Percentiles rank a stretch among this genome's conserved stretches.
Conservation (phyloP, 2,113 vertebrate genomes). For the Gambusia holbrooki region DNA sequence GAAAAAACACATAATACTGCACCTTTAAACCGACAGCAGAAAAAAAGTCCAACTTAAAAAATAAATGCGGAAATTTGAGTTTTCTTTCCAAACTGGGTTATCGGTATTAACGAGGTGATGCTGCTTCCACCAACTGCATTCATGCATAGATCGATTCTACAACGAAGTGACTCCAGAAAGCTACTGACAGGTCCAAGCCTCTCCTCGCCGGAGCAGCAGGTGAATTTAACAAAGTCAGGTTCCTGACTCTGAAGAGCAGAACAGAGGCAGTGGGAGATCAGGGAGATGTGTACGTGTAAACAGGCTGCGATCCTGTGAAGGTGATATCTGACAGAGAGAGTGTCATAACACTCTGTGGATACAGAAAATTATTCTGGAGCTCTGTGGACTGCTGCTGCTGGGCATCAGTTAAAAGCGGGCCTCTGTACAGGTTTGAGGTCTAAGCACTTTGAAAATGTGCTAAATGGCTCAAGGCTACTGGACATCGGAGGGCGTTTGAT, state of each 20-base stretch:
- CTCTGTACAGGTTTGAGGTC: slow-evolving; percentile 34
- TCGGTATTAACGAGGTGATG: background rate
- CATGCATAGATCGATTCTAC: background rate
- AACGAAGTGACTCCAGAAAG: background rate
- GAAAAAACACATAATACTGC: no score
- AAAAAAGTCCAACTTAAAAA: no score
- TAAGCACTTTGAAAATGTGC: slow-evolving; percentile 50
- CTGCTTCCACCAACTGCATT: background rate
- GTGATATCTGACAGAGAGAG: slow-evolving; percentile 2
- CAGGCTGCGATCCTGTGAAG: slow-evolving; percentile 7
- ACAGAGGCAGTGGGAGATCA: slow-evolving; percentile 22
- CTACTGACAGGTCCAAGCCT: background rate
- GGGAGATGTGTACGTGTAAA: slow-evolving; percentile 20
- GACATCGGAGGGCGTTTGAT: slow-evolving; percentile 45
- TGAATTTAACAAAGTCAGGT: slow-evolving; percentile 12
- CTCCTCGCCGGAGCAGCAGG: background rate
- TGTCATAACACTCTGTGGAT: background rate
- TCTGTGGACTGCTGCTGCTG: slow-evolving; percentile 31
- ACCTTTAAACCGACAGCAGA: no score
- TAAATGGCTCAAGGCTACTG: slow-evolving; percentile 42
- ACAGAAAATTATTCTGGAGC: slow-evolving; percentile 14
- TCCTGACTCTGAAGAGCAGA: slow-evolving; percentile 9
- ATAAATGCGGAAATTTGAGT: no score
- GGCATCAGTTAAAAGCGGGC: slow-evolving; percentile 38
- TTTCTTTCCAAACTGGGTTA: background rate